Conservation (phyloP, 2,888 invertebrate genomes). For the Caenorhabditis sp. region DNA sequence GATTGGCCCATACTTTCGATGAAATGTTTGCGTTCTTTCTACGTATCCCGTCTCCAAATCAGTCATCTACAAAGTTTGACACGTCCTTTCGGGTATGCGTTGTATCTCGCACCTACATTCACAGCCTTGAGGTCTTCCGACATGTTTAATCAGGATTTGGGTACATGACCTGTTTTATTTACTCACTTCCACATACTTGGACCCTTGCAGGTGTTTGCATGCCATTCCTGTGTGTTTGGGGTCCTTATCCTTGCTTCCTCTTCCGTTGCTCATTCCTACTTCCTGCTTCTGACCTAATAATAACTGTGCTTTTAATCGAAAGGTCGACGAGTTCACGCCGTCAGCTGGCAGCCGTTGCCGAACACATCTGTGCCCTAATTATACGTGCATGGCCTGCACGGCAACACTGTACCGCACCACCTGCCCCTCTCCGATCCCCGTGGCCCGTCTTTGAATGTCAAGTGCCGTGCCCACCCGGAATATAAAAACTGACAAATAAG, state of each 20-base stretch:
- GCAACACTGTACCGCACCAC: constrained; percentile 22
- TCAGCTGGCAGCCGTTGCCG: constrained; percentile 52
- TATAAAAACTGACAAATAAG: not conserved
- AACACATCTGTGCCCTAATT: constrained; percentile 45
- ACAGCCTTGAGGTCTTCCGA: not conserved
- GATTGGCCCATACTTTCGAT: not conserved
- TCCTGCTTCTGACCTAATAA: constrained; percentile 46
- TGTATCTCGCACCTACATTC: not conserved
- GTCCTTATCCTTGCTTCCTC: not conserved
- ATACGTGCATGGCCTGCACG: constrained; percentile 28
- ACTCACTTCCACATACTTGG: constrained; percentile 21
- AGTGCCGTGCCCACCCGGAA: not conserved
- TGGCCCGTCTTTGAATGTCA: constrained; percentile 20
- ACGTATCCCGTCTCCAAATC: not conserved
- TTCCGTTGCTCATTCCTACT: constrained; percentile 9
- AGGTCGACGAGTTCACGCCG: constrained; percentile 50
- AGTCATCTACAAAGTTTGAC: not conserved
- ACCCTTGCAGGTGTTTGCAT: constrained; percentile 30
- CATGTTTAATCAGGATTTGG: constrained; percentile 50
- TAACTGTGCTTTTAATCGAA: constrained; percentile 21
- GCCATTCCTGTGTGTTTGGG: constrained; percentile 14
- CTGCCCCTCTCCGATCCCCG: constrained; percentile 22
- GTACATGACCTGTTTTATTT: constrained; percentile 44
- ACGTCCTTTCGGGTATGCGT: not conserved
- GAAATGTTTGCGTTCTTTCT: not conserved